Evolutionary conservation across 2,113 vertebrate genomes (phyloP), one percentile per base, ranked within the genome.

Genomic region (Columba janthina): DNA sequence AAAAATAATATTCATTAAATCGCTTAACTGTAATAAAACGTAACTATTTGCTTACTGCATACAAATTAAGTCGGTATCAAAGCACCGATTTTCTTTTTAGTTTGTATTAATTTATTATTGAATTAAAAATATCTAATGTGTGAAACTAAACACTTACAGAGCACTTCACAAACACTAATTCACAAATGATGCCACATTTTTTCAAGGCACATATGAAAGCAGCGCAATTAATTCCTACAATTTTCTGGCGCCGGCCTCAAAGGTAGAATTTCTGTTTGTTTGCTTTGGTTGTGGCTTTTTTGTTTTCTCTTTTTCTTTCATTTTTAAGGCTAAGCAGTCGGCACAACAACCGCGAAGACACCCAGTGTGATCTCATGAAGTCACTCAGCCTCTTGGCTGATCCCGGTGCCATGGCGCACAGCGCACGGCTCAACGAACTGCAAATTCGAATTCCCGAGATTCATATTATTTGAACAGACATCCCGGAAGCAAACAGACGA

Each of bases 1-100:
- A 78, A 85, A 96, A 97, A 89, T 73, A 82, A 91, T 50, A 50
- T 24, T 72, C 48, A 38, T 67, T 88, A 76, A 79, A 57, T 34
- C 8, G 51, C 71, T 57, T 69, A 92, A 80, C 32, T 51, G 60
- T n/a, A 80, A 82, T 57, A 69, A 89, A 90, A 82, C 12, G 26
- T 67, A 79, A 62, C 36, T 65, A 34, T 85, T 88, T 95, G 70
- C 87, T 89, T 54, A 50, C 73, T 73, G 81, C 54, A 57, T 24
- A 29, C 15, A 80, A 85, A 80, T 54, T 66, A 95, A 79, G 58
- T 24, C 66, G 19, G 65, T 78, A 93, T 85, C 71, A 69, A 94
- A 95, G 89, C 12, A 38, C 70, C 1, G 3, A 24, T 77, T 78
- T 81, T 54, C 78, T 66, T 65, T 38, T 6, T 3, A 71, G 72